Base-by-base conservation (phyloP, 1,140 invertebrate genomes). In the Drosophila ananassae region DNA sequence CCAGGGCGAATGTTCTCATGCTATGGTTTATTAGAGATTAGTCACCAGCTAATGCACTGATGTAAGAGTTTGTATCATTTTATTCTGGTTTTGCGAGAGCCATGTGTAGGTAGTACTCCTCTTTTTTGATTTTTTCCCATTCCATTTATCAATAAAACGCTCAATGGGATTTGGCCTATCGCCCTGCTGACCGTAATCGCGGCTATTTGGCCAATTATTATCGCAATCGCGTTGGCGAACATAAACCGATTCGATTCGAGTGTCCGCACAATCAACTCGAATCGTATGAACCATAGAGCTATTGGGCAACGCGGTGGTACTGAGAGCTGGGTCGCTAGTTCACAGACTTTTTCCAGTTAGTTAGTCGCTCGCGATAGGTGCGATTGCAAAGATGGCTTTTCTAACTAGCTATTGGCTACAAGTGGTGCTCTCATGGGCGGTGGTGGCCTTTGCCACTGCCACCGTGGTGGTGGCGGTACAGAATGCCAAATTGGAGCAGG, bases 391-490 rank as follows among this genome's bases (percentile, higher is more conserved):
- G 82, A 87, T 87, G 82, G 44, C 44, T 22, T 76, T 66, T 21
- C 17, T 63, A 9, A 34, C 51, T 21, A 34, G 34, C 12, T 62
- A 58, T 69, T 64, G 62, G 55, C 34, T 73, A 30, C 76, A 78
- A 34, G 32, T 66, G 7, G 39, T 56, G 21, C 62, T 90, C 12
- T 37, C 79, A 37, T 81, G 74, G 64, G 71, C 72, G 28, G 55
- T 90, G 17, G 78, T 73, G 17, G 76, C 92, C 9, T 91, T 93
- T 22, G 83, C 91, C 10, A 78, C 92, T 4, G 91, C 93, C 3
- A 92, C 91, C 12, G 78, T 92, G 21, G 92, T 91, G 8, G 75
- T 92, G 37, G 91, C 90, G 2, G 80, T 90, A 32, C 80, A 91
- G 34, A 77, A 77, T 22, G 50, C 55, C 0, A 66, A 69, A 58